These are phyloP conservation scores for Emydocephalus ijimae DNA, from an alignment of 2,113 vertebrate species.

Conservation along the genomic window DNA sequence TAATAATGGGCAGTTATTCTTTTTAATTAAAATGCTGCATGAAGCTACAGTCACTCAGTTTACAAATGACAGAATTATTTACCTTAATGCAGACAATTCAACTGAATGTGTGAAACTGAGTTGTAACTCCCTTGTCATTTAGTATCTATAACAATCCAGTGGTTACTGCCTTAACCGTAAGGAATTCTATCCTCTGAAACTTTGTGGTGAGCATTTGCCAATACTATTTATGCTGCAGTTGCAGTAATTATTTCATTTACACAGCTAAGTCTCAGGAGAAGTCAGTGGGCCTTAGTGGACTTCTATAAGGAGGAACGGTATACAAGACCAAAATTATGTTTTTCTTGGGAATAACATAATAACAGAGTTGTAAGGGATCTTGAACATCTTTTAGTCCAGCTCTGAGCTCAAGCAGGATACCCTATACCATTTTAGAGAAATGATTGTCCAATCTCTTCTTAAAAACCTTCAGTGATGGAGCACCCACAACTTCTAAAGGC, in stretches of 20 bases:
- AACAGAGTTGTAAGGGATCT: not conserved
- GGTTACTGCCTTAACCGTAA: not conserved
- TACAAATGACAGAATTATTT: not conserved
- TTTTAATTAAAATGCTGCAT: not conserved
- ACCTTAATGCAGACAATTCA: not conserved
- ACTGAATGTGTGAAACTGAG: not conserved
- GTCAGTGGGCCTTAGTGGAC: not conserved
- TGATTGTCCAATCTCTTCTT: not conserved
- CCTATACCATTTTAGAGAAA: not conserved
- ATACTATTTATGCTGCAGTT: not conserved
- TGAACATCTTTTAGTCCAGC: not conserved
- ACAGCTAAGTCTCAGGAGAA: not conserved
- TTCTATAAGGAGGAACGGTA: not conserved
- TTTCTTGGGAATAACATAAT: not conserved
- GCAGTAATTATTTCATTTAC: not conserved
- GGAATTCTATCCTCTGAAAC: not conserved
- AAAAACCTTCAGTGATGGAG: not conserved
- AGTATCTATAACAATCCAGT: not conserved
- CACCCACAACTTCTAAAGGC: not conserved
- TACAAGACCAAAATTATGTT: not conserved
- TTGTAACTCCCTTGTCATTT: not conserved
- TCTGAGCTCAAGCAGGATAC: not conserved
- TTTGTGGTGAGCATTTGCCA: not conserved
- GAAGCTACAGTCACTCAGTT: not conserved
- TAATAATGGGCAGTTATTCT: not conserved